Conservation (phyloP, 2,888 invertebrate genomes). For the Papilio protenor region DNA sequence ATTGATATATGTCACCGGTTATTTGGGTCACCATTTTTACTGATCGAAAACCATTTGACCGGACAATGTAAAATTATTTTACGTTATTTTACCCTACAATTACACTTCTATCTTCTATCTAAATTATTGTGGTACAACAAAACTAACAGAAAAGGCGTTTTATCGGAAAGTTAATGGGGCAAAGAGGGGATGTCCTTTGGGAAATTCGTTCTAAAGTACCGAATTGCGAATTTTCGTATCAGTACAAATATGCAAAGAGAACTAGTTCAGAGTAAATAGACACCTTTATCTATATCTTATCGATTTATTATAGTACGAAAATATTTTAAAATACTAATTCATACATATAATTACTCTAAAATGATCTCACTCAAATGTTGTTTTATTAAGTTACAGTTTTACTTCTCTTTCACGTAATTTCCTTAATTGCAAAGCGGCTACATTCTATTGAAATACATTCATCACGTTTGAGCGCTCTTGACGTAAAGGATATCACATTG, state of each 20-base stretch:
- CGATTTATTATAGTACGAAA: too few relatives aligned
- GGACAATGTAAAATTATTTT: not conserved
- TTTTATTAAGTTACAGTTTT: not conserved
- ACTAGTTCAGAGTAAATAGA: not conserved
- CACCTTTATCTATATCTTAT: not conserved
- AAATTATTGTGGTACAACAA: not conserved
- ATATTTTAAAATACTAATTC: not conserved
- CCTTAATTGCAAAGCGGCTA: not conserved
- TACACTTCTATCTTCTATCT: not conserved
- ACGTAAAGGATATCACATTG: constrained; percentile 12
- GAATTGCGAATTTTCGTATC: not conserved
- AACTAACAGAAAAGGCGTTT: not conserved
- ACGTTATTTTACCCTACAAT: not conserved
- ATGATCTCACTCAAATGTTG: not conserved
- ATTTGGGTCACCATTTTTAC: not conserved
- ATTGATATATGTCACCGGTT: not conserved
- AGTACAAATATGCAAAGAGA: not conserved
- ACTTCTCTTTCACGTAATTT: not conserved
- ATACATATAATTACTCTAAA: not conserved
- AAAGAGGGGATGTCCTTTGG: not conserved
- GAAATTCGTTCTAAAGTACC: constrained; percentile 8
- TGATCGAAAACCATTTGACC: not conserved
- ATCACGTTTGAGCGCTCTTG: not conserved
- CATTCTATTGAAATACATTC: constrained; percentile 5
- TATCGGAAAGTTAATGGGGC: not conserved